These are phyloP conservation scores for Mesocricetus auratus DNA, from an alignment of 2,113 vertebrate species.

Conservation along the genomic window DNA sequence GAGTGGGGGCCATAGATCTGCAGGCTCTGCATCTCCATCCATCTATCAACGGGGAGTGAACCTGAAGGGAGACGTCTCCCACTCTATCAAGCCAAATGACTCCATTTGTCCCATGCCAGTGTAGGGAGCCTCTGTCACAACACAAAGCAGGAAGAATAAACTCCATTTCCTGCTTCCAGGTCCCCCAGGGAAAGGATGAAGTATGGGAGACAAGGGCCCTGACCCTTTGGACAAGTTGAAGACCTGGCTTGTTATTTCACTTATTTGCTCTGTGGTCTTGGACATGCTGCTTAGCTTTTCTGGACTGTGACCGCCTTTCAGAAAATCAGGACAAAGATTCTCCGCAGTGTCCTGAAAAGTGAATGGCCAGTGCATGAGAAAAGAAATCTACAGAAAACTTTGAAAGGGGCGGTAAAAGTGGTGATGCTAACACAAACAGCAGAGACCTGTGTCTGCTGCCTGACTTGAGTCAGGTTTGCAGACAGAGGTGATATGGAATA, in stretches of 20 bases:
- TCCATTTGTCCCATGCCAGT: not conserved
- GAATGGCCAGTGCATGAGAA: not conserved
- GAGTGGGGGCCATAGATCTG: not conserved
- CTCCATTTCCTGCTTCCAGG: not conserved
- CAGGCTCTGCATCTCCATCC: not conserved
- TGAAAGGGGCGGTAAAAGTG: constrained; percentile 72
- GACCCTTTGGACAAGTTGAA: not conserved
- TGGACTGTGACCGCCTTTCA: not conserved
- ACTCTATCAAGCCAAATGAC: constrained; percentile 48
- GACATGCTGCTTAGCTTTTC: not conserved
- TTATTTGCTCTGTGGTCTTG: not conserved
- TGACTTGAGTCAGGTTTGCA: constrained; percentile 75
- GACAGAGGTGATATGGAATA: constrained; percentile 63
- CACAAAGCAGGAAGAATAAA: not conserved
- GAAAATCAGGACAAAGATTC: constrained; percentile 15
- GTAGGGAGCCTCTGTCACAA: constrained; percentile 27
- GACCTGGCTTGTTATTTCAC: not conserved
- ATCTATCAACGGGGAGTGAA: constrained; percentile 36
- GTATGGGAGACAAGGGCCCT: not conserved
- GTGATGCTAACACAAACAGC: constrained; percentile 70
- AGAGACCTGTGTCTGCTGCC: constrained; percentile 56
- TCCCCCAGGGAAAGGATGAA: not conserved
- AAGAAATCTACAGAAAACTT: constrained; percentile 61
- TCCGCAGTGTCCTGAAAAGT: not conserved
- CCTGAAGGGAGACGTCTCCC: not conserved